Evolutionary conservation across 2,113 vertebrate genomes (phyloP).

Genomic region (Stictonetta naevosa): DNA sequence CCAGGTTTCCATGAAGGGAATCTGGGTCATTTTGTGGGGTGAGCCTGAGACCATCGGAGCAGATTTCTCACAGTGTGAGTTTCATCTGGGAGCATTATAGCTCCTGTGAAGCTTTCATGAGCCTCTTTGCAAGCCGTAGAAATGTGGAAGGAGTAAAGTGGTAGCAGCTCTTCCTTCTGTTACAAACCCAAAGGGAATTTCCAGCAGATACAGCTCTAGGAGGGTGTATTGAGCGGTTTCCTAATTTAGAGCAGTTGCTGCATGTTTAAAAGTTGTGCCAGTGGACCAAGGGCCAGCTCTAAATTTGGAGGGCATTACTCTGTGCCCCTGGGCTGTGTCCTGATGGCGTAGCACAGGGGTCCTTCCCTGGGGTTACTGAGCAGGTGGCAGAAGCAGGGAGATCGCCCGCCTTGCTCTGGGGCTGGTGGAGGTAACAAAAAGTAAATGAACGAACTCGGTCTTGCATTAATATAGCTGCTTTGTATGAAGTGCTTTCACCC

Average conservation of each 20-base stretch:
- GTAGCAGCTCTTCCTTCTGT: background rate
- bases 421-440: background rate
- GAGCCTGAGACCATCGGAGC: background rate
- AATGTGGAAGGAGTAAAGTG: background rate
- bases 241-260: background rate
- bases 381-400: background rate
- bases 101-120: background rate
- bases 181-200: background rate
- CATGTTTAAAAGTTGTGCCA: background rate
- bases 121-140: background rate
- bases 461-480: background rate
- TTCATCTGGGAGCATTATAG: background rate
- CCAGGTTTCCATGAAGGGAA: background rate
- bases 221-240: background rate
- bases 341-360: background rate
- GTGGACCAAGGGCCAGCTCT: background rate
- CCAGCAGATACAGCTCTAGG: background rate
- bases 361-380: background rate
- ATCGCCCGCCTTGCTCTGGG: background rate
- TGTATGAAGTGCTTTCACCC: background rate
- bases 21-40: fast-evolving
- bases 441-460: background rate
- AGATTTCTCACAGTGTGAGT: fast-evolving
- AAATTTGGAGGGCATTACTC: constrained; percentile 13
- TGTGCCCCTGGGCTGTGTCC: background rate